phyloP scores from a whole-genome alignment of 92 coral and sea anemone species.

The Parazoanthus swiftii region DNA sequence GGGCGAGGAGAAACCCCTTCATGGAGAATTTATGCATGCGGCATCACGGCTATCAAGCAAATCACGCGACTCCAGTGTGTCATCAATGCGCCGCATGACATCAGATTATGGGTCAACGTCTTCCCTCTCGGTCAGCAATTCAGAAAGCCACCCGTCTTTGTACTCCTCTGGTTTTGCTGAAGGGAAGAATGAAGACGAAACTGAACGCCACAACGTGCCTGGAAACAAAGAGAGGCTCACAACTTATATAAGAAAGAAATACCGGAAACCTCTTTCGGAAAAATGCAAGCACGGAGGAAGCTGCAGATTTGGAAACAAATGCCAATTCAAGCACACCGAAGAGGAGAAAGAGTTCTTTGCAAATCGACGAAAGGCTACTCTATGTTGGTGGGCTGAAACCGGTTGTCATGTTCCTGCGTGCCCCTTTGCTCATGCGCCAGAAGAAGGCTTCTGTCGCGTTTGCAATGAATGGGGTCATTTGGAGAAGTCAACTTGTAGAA shows the following conservation, averaged over 20 bases:
- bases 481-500: background rate
- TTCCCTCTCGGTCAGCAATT: background rate
- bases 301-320: background rate
- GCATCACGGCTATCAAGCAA: background rate
- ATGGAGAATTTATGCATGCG: too few species aligned
- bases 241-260: background rate
- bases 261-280: background rate
- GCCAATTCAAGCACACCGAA: background rate
- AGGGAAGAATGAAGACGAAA: background rate
- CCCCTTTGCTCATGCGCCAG: background rate
- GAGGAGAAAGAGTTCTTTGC: background rate
- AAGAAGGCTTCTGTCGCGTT: background rate
- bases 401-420: background rate
- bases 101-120: slow-evolving; percentile 1
- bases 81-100: background rate
- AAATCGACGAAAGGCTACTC: background rate
- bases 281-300: background rate
- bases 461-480: slow-evolving; percentile 11
- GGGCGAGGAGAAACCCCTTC: background rate
- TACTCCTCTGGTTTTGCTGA: background rate
- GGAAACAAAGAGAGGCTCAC: background rate
- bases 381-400: background rate
- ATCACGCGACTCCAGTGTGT: background rate
- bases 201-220: background rate
- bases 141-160: background rate